Percentiles rank a stretch among this genome's conserved stretches.
Conservation (phyloP, 2,797 vertebrate genomes). For the Dipus sagitta region DNA sequence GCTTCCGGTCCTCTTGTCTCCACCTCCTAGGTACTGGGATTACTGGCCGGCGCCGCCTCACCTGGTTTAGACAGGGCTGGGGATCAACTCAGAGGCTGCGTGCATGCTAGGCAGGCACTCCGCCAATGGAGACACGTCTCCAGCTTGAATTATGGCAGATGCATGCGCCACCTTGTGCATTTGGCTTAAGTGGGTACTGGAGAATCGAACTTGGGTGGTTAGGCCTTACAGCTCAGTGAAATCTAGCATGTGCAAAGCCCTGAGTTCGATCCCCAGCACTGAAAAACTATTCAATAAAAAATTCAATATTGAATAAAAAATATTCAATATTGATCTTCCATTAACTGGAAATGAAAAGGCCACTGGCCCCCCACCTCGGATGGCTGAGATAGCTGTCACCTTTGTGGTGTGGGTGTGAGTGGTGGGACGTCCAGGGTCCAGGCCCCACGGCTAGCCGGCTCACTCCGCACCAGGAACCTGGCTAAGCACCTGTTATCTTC, state of each 20-base stretch:
- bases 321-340: too few relatives aligned
- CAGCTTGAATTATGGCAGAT: neutral
- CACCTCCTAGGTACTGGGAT: neutral
- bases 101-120: neutral
- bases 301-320: too few relatives aligned
- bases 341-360: too few relatives aligned
- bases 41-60: neutral
- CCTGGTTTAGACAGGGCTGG: neutral
- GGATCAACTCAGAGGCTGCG: neutral
- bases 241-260: neutral
- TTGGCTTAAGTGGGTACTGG: too few relatives aligned
- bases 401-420: neutral
- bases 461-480: neutral
- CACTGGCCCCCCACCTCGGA: fast-evolving
- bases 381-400: neutral
- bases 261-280: neutral
- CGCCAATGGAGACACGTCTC: neutral
- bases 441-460: fast-evolving
- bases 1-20: neutral
- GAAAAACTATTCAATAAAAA: neutral
- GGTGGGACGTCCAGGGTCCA: neutral
- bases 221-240: neutral
- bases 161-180: too few relatives aligned
- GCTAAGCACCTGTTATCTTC: neutral
- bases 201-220: too few relatives aligned